phyloP scores from a whole-genome alignment of 2,113 vertebrate species.

The Patagioenas fasciata region DNA sequence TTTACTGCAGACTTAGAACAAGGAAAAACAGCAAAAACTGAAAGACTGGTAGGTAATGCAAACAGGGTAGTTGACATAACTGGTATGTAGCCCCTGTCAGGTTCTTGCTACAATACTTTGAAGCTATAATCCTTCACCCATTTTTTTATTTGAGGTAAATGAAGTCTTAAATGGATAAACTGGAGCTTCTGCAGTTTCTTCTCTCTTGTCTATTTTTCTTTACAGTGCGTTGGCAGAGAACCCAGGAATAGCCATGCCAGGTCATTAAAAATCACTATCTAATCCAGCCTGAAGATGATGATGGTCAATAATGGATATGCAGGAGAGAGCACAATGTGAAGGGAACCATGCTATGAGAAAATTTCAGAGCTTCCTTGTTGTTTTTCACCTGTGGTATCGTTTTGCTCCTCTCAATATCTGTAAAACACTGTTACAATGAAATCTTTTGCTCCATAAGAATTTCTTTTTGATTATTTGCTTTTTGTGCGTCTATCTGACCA shows the following conservation, averaged over 20 bases:
- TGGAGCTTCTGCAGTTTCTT: not conserved
- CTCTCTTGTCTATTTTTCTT: not conserved
- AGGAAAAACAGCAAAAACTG: not conserved
- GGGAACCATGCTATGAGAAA: not conserved
- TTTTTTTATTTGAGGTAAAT: not conserved
- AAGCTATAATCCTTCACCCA: not conserved
- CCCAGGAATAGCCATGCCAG: rapidly evolving
- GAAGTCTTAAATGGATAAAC: not conserved
- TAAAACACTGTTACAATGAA: not conserved
- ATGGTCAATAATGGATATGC: not conserved
- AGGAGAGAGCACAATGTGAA: not conserved
- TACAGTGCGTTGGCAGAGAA: not conserved
- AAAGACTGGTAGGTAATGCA: not conserved
- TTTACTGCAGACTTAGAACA: not conserved
- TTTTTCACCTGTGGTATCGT: not conserved
- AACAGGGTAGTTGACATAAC: not conserved
- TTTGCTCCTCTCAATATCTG: not conserved
- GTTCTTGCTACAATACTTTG: not conserved
- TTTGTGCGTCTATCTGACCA: not conserved
- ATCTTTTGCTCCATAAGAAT: not conserved
- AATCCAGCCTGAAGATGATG: not conserved
- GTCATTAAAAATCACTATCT: not conserved
- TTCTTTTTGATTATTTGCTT: not conserved
- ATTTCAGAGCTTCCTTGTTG: not conserved
- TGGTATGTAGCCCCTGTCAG: not conserved